Base-by-base conservation (phyloP, 2,113 vertebrate genomes). In the Neolamprologus hecqui region DNA sequence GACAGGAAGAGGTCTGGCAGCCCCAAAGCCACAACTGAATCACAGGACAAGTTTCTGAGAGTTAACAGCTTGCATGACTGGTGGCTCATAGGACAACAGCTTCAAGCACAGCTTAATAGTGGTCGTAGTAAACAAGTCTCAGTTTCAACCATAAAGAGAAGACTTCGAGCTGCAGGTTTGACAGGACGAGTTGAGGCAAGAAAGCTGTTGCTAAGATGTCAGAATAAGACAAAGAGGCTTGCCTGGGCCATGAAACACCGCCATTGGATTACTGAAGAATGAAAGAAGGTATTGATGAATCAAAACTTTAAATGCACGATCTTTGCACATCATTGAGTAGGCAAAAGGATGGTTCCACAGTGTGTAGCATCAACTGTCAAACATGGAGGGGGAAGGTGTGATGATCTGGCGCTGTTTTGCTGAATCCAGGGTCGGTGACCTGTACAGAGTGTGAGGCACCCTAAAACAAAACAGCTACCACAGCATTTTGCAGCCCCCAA, bases 381-480 rank as follows among this genome's bases (percentile, higher is more conserved):
- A 63, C 28, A 63, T 63, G 58, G 28, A 63, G 58, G 28, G 15
- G 15, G 15, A 19, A 63, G 15, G 15, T 63, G 28, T 63, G 58
- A 19, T 19, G 15, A 33, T 63, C 15, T 63, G 28, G 9, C 2
- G 5, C 28, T 63, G 28, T 11, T 63, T 63, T 63, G 58, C 5
- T 63, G 58, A 33, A 60, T 60, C 28, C 28, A 60, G 5, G 28
- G 57, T 19, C 5, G 0, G 57, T 60, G 57, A 10, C 57, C 57
- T 60, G 57, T 33, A 33, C 28, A 60, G 57, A 19, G 8, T 33
- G 57, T 19, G 28, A 33, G 15, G 57, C 28, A 33, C 28, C 28
- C 15, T 63, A 0, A 33, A 63, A 63, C 58, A 63, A 63, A 63
- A 33, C 3, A 0, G 28, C 15, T 63, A 33, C 1, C 1, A 33